A percentile compares a stretch with the other conserved stretches of the same genome.
phyloP scores from a whole-genome alignment of 2,888 invertebrate species.

The Linnaemya tessellans region DNA sequence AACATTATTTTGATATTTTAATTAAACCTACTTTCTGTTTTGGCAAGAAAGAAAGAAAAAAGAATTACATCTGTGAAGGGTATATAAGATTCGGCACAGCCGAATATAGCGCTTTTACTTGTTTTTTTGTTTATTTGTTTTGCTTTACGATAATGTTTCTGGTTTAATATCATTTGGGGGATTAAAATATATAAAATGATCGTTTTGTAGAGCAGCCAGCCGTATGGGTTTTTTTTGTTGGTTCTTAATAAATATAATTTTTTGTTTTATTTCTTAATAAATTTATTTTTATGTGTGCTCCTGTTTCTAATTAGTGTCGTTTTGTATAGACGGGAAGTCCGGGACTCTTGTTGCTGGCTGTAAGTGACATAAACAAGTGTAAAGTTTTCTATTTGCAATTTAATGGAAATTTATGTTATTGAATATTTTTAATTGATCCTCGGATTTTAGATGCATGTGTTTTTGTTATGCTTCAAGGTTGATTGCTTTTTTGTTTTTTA shows the following conservation, averaged over 20 bases:
- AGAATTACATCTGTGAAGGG: too few species aligned
- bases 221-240: constrained; percentile 10
- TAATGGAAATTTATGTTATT: constrained; percentile 55
- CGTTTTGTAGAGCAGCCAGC: constrained; percentile 24
- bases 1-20: too few species aligned
- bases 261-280: constrained; percentile 22
- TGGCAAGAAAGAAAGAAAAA: too few species aligned
- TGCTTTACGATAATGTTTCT: constrained; percentile 24
- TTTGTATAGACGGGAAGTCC: background rate
- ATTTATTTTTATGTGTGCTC: constrained; percentile 12
- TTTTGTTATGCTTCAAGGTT: constrained; percentile 62
- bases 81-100: too few species aligned
- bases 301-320: constrained; percentile 22
- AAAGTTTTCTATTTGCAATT: constrained; percentile 47
- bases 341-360: background rate
- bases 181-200: constrained; percentile 34
- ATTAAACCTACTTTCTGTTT: too few species aligned
- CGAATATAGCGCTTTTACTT: too few species aligned
- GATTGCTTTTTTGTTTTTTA: constrained; percentile 59
- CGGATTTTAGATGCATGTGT: background rate
- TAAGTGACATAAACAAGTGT: constrained; percentile 53
- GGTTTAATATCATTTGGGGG: constrained; percentile 46
- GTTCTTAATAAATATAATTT: constrained; percentile 31
- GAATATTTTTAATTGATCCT: constrained; percentile 33
- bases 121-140: too few species aligned